Percentiles rank a stretch among this genome's conserved stretches.
Evolutionary conservation across 1,140 invertebrate species (phyloP).

Genomic region (Zaprionus lachaisei): DNA sequence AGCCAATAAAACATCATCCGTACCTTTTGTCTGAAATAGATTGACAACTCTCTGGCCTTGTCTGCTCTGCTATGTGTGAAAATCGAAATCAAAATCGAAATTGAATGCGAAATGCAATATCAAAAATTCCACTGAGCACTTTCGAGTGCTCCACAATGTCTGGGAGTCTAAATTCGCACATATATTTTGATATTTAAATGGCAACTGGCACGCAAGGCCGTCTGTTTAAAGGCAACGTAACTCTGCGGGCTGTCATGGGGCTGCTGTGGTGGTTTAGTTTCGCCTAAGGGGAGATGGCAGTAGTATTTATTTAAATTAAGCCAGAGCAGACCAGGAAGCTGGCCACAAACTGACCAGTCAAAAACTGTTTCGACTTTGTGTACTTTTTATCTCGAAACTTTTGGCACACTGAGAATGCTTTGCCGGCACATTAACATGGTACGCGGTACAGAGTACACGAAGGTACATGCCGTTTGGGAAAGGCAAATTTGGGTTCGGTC

Average conservation of each 20-base stretch:
- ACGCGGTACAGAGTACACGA: background rate
- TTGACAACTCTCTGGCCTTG: conserved; percentile 12
- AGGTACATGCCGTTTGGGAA: conserved; percentile 8
- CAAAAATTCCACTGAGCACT: conserved; percentile 38
- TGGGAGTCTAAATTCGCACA: conserved; percentile 6
- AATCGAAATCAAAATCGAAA: conserved; percentile 45
- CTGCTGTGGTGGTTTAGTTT: background rate
- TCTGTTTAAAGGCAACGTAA: conserved; percentile 17
- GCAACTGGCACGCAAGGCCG: background rate
- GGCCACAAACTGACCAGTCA: conserved; percentile 25
- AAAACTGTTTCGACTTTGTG: conserved; percentile 32
- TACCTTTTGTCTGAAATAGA: conserved; percentile 13
- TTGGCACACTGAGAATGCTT: background rate
- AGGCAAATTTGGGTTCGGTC: conserved; percentile 14
- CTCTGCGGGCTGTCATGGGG: background rate
- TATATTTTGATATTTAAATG: background rate
- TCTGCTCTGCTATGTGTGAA: background rate
- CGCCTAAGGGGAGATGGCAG: background rate
- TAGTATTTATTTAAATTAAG: conserved; percentile 35
- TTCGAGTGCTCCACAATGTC: conserved; percentile 31
- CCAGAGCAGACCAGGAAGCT: background rate
- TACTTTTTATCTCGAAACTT: conserved; percentile 35
- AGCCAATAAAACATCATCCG: background rate
- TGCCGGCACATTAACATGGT: background rate
- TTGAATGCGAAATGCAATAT: conserved; percentile 54